These are phyloP conservation scores for Drosophila mayri DNA, from an alignment of 1,140 invertebrate genomes.

Conservation along the genomic window DNA sequence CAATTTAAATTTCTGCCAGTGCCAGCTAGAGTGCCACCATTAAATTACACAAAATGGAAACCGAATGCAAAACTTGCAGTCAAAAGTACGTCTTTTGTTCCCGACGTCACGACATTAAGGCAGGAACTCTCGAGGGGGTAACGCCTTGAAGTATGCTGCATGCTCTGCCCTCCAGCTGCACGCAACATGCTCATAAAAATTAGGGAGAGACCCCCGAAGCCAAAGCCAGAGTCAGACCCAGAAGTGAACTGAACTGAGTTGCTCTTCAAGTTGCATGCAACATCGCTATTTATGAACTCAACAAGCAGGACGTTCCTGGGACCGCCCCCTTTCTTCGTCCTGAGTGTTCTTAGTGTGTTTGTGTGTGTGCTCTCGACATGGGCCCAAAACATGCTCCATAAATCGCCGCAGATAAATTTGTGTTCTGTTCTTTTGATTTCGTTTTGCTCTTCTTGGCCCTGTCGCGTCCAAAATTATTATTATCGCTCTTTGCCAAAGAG, in stretches of 20 bases:
- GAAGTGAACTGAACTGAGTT: slow-evolving; percentile 19
- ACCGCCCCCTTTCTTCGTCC: slow-evolving; percentile 34
- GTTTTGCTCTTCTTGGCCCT: slow-evolving; percentile 48
- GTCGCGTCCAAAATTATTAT: slow-evolving; percentile 62
- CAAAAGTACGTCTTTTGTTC: neutral
- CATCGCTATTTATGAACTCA: slow-evolving; percentile 80
- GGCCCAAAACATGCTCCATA: slow-evolving; percentile 63
- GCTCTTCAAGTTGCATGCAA: slow-evolving; percentile 73
- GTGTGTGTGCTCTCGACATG: slow-evolving; percentile 43
- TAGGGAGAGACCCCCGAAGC: slow-evolving; percentile 36
- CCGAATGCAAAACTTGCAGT: slow-evolving; percentile 36
- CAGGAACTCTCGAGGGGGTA: slow-evolving; percentile 13
- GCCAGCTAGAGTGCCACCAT: slow-evolving; percentile 11
- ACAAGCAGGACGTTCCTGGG: slow-evolving; percentile 49
- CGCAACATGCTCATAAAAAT: slow-evolving; percentile 80
- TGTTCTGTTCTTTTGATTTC: slow-evolving; percentile 67
- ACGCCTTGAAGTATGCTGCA: slow-evolving; percentile 71
- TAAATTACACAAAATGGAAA: slow-evolving; percentile 41
- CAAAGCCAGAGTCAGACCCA: slow-evolving; percentile 30
- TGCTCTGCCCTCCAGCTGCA: slow-evolving; percentile 40
- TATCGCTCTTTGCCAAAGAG: slow-evolving; percentile 21
- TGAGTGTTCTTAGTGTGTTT: slow-evolving; percentile 17
- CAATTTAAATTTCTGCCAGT: slow-evolving; percentile 29
- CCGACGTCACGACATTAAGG: slow-evolving; percentile 35
- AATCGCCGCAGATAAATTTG: slow-evolving; percentile 79